These are phyloP conservation scores for Palythoa heliodiscus DNA, from an alignment of 92 coral and sea anemone genomes.

Conservation along the genomic window DNA sequence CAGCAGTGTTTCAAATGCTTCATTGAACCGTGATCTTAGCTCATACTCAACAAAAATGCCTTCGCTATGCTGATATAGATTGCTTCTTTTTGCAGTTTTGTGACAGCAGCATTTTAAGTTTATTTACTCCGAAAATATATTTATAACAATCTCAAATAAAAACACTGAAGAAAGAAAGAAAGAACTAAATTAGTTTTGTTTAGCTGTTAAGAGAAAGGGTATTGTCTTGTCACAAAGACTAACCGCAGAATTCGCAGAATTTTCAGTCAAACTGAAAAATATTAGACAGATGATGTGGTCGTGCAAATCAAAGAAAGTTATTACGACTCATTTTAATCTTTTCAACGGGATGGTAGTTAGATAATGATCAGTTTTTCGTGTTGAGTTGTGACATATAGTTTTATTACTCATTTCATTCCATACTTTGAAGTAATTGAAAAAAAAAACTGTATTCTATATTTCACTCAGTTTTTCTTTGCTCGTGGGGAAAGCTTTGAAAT, in stretches of 20 bases:
- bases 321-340: conserved; percentile 36
- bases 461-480: neutral
- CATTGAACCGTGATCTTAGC: neutral
- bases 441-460: neutral
- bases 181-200: conserved; percentile 35
- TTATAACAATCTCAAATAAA: conserved; percentile 21
- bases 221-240: conserved; percentile 30
- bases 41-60: neutral
- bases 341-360: conserved; percentile 7
- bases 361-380: conserved; percentile 26
- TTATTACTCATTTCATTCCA: conserved; percentile 28
- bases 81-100: neutral
- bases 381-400: conserved; percentile 3
- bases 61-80: neutral
- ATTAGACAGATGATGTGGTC: neutral
- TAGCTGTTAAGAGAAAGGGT: neutral
- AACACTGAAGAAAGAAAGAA: conserved; percentile 21
- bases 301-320: conserved; percentile 25
- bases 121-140: neutral
- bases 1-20: neutral
- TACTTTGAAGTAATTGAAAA: neutral
- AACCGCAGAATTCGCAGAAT: conserved; percentile 7
- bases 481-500: too few relatives aligned
- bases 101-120: neutral
- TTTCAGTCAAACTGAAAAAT: neutral